Base-by-base conservation (phyloP, 2,888 invertebrate genomes). In the Furcula furcula region DNA sequence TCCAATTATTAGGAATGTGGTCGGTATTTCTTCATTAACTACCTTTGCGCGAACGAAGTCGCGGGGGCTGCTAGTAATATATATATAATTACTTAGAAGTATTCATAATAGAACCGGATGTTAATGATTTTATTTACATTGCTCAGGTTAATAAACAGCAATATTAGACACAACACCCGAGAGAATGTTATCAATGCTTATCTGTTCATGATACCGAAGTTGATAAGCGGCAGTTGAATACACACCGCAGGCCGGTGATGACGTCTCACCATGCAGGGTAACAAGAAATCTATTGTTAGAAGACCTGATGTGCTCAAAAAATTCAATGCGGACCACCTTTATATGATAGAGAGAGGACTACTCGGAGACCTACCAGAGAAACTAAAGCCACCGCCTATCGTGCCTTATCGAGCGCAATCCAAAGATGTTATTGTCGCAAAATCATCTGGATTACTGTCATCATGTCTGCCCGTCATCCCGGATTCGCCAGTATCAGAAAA, bases 291-390 rank as follows among this genome's bases (percentile, higher is more conserved):
- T 28, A 49, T 60, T 37, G 57, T 70, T 31, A 73, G 65, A 56
- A 76, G 72, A 53, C 71, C 83, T 18, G 77, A 78, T 46, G 85
- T 85, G 21, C 59, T 86, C 34, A 83, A 42, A 46, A 88, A 86
- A 54, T 66, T 86, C 7, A 87, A 82, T 53, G 66, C 77, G 1
- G 85, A 86, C 39, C 85, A 63, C 44, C 62, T 88, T 7, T 64
- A 72, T n/a, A 58, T 80, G 38, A 80, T 87, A 31, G 89, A 88
- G 51, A 57, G 87, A 13, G 85, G 87, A 10, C 65, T 88, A 0
- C 77, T 85, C 2, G 83, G 83, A 3, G 86, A 85, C 29, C 48
- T 89, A 7, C 80, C 86, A 1, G 73, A 78, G 7, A 83, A 80
- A 56, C 74, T 88, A 0, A 81, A 80, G 36, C 82, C 85, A 13